Conservation (phyloP, 2,888 invertebrate genomes). For the Drosophila meridionalis region DNA sequence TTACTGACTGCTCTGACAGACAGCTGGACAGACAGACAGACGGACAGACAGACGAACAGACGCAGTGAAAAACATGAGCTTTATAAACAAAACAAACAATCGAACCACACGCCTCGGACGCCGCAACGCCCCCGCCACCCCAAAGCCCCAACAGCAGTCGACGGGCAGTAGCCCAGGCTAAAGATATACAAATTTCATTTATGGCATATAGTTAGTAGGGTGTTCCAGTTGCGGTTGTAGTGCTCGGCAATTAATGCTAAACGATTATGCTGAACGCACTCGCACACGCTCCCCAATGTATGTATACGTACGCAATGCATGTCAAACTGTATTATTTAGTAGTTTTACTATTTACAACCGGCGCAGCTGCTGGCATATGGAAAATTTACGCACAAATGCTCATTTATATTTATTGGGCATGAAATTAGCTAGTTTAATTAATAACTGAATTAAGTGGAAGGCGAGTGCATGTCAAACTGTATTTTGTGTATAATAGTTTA, state of each 20-base stretch:
- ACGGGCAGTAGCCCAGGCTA: slow-evolving; percentile 1
- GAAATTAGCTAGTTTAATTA: background rate
- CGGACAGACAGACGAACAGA: slow-evolving; percentile 5
- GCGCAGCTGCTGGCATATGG: background rate
- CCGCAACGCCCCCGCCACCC: slow-evolving; percentile 4
- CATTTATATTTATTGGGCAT: background rate
- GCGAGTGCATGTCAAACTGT: background rate
- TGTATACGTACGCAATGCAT: background rate
- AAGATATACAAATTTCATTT: slow-evolving; percentile 8
- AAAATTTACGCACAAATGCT: background rate
- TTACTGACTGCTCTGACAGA: slow-evolving; percentile 55
- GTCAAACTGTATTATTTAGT: background rate
- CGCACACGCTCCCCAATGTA: background rate
- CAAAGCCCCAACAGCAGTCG: slow-evolving; percentile 5
- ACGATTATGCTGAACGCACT: slow-evolving; percentile 44
- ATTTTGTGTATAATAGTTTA: background rate
- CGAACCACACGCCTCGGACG: slow-evolving; percentile 61
- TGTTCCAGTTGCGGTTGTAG: slow-evolving; percentile 24
- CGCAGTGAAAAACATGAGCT: slow-evolving; percentile 76
- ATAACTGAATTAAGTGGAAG: background rate
- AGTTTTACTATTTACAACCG: background rate
- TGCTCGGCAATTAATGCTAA: slow-evolving; percentile 55
- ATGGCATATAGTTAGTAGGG: background rate
- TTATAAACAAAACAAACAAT: slow-evolving; percentile 80
- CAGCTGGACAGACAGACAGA: slow-evolving; percentile 9